Base-by-base conservation (phyloP, 2,113 vertebrate genomes). In the Verasper variegatus region DNA sequence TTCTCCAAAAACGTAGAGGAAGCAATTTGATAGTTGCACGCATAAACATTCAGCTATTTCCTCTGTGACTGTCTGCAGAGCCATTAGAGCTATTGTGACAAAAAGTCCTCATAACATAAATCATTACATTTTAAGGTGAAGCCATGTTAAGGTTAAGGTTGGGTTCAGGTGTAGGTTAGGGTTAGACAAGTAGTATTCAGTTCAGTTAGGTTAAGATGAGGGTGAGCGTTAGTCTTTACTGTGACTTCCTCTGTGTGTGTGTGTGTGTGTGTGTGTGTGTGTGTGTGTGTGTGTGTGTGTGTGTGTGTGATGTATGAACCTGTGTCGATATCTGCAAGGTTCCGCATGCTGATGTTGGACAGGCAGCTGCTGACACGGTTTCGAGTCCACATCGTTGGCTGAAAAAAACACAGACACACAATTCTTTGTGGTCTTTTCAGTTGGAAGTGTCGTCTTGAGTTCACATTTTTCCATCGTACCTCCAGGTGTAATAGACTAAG, bases 311-410 rank as follows among this genome's bases (percentile, higher is more conserved):
- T 5, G 21, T 31, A 18, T 49, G 17, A 60, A 95, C 95, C 95
- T 4, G 74, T 0, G 26, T 92, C 92, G 17, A 92, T 89, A 47
- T 93, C 84, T 1, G 79, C 68, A 0, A 83, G 78, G 51, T 92
- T 93, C 72, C 90, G 91, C 78, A 91, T 76, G 66, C 87, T 94
- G 69, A 77, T 20, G 42, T 91, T 94, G 4, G 93, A 94, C 63
- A 86, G 67, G 64, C 82, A 92, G 81, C 94, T 96, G 82, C 91
- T 93, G 0, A 87, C 83, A 21, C 88, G 80, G 80, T 90, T 95
- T 77, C 94, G 77, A 40, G 88, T 91, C 85, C 88, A 85, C 74
- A 92, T 73, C 0, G 65, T 66, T 2, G 89, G 92, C 95, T 96
- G 80, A 65, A n/a, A 20, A 1, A 80, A 45, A 72, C 54, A 52